Evolutionary conservation across 2,797 vertebrate genomes (phyloP), one percentile per base, ranked within the genome.

Genomic region (Valencia hispanica): DNA sequence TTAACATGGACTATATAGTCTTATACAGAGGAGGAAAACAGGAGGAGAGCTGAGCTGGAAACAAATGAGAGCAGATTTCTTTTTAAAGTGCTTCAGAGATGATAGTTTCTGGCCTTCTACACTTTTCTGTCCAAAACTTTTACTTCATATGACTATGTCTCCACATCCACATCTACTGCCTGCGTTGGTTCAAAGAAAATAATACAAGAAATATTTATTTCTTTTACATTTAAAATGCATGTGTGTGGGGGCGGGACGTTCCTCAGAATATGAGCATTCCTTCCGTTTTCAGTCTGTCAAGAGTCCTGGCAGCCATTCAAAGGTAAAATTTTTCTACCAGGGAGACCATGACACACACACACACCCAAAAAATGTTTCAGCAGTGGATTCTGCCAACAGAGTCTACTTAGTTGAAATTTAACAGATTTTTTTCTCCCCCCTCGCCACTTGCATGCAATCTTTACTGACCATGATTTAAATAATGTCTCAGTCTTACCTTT

Each of bases 401-500:
- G 72, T 30, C 34, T 63, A 43, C 73, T 72, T 45, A 45, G 22
- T 50, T 51, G 61, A 82, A 85, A 73, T 48, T 68, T 68, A 73
- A 78, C 65, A 79, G 63, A 72, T 30, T 83, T n/a, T 30, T 51
- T 74, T 70, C 14, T 34, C 53, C 22, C 15, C 27, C n/a, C 14
- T 27, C n/a, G n/a, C 6, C 30, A 71, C 68, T 74, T 63, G 57
- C 32, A 78, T 66, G 41, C 50, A 76, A 72, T 75, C 53, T 30
- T 73, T 34, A 68, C 10, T 15, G 30, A 78, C 80, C 47, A 22
- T 61, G 76, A 71, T 70, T 6, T 79, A 72, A 70, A 51, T 39
- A 25, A 53, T 55, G 50, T 48, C 61, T 69, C 69, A 72, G 57
- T 84, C 95, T 94, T 95, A 98, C 97, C 97, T 98, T 98, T 95